Conservation (phyloP, 2,797 vertebrate species). For the Chaunax sp. region DNA sequence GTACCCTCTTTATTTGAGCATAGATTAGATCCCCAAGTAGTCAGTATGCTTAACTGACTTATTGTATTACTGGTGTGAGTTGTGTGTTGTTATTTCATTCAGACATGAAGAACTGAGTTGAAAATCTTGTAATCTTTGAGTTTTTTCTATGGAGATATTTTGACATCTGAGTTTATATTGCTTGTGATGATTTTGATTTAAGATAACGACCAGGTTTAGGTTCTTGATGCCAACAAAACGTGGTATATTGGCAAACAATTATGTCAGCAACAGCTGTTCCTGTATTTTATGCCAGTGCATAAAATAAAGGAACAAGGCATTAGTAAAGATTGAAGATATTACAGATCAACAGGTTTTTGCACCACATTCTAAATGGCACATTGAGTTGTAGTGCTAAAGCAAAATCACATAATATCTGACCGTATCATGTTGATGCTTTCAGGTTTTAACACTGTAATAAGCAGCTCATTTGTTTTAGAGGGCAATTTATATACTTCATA, state of each 20-base stretch:
- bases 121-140: background rate
- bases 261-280: background rate
- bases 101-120: too few relatives aligned
- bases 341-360: background rate
- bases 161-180: too few relatives aligned
- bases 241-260: background rate
- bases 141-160: too few relatives aligned
- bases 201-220: background rate
- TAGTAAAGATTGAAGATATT: background rate
- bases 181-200: too few relatives aligned
- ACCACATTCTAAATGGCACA: background rate
- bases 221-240: background rate
- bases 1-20: background rate
- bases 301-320: background rate
- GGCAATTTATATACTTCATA: background rate
- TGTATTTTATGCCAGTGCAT: background rate
- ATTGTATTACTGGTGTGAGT: slow-evolving; percentile 16
- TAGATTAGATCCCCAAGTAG: slow-evolving; percentile 59
- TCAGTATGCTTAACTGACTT: slow-evolving; percentile 8
- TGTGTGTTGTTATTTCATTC: background rate
- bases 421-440: slow-evolving; percentile 1
- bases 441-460: slow-evolving; percentile 2
- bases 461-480: slow-evolving; percentile 1
- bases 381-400: background rate
- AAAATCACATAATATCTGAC: background rate